Conservation (phyloP, 2,113 vertebrate genomes). For the Petaurus breviceps region DNA sequence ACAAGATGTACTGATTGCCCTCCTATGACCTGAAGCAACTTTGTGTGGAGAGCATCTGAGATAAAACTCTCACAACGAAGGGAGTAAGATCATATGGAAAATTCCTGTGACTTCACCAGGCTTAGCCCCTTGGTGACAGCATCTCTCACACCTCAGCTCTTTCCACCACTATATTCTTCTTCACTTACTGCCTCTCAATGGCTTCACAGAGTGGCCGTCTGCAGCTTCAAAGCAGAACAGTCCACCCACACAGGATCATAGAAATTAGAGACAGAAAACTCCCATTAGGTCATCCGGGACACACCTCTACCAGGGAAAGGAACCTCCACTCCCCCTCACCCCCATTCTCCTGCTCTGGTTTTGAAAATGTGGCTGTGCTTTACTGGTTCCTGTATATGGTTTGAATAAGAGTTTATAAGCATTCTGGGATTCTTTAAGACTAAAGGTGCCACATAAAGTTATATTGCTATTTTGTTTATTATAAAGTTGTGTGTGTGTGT, state of each 20-base stretch:
- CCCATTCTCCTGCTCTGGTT: constrained; percentile 54
- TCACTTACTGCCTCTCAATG: constrained; percentile 7
- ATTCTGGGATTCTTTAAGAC: constrained; percentile 66
- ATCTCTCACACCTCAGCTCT: constrained; percentile 20
- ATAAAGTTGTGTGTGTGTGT: constrained; percentile 32
- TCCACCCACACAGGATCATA: constrained; percentile 47
- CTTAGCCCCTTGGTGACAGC: background rate
- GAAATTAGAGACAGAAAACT: constrained; percentile 51
- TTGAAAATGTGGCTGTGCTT: background rate
- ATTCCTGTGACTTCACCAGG: background rate
- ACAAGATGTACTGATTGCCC: constrained; percentile 30
- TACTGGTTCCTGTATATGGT: constrained; percentile 36
- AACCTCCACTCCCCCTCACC: constrained; percentile 23
- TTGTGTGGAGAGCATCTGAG: constrained; percentile 1
- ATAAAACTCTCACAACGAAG: background rate
- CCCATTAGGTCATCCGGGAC: constrained; percentile 39
- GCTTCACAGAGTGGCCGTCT: background rate
- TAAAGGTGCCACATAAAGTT: constrained; percentile 61
- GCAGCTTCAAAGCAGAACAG: constrained; percentile 28
- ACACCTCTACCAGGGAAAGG: constrained; percentile 39
- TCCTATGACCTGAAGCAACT: constrained; percentile 3
- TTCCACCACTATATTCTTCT: constrained; percentile 15
- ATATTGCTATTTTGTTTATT: constrained; percentile 66
- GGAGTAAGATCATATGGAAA: background rate
- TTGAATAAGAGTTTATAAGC: constrained; percentile 69